Evolutionary conservation across 2,797 vertebrate genomes (phyloP).

Genomic region (Tragelaphus eurycerus): DNA sequence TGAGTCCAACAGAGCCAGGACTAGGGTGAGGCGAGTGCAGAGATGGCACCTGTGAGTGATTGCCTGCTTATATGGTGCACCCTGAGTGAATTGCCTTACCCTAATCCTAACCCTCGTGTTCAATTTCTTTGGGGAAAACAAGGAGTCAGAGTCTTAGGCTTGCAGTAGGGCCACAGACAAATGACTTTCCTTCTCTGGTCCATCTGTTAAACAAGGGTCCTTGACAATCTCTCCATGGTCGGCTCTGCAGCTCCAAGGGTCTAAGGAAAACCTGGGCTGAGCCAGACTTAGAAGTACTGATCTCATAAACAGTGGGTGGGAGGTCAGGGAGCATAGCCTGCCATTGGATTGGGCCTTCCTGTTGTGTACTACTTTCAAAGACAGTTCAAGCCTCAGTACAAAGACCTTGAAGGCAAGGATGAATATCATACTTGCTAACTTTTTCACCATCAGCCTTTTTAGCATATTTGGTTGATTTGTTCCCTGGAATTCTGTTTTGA

Average conservation of each 20-base stretch:
- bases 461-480: background rate
- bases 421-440: background rate
- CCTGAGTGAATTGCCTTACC: background rate
- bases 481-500: background rate
- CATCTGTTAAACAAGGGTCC: background rate
- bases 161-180: background rate
- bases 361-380: background rate
- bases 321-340: background rate
- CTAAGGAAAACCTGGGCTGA: background rate
- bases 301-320: background rate
- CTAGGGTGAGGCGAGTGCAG: background rate
- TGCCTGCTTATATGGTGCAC: background rate
- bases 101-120: background rate
- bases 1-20: background rate
- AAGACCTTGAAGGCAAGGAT: background rate
- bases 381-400: background rate
- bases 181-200: background rate
- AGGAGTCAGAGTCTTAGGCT: background rate
- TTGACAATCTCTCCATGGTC: background rate
- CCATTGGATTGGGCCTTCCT: accelerated
- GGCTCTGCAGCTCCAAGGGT: background rate
- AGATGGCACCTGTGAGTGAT: background rate
- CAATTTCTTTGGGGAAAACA: background rate
- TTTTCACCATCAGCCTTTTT: background rate
- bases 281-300: background rate